phyloP scores from a whole-genome alignment of 2,888 invertebrate genomes.

The Euproctis similis region DNA sequence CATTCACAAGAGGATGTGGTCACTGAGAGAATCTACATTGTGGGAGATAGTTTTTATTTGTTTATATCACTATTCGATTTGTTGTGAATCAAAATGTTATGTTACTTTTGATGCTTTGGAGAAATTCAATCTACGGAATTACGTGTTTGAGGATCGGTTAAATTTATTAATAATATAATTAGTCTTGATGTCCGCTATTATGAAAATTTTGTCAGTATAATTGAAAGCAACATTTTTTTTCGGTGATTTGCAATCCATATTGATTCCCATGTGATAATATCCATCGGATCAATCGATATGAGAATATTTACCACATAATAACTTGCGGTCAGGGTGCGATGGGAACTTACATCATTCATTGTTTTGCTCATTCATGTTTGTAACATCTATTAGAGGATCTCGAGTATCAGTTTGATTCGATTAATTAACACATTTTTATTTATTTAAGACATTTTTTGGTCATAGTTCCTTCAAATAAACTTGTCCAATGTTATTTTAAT shows the following conservation, averaged over 20 bases:
- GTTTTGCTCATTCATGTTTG: conserved; percentile 13
- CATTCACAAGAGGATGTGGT: conserved; percentile 45
- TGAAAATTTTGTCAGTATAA: too few species aligned
- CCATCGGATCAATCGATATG: conserved; percentile 13
- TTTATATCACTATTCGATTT: not conserved
- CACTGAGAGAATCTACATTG: conserved; percentile 8
- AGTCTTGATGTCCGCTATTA: too few species aligned
- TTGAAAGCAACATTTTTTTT: not conserved
- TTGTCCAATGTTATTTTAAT: too few species aligned
- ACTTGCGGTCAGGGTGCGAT: conserved; percentile 22
- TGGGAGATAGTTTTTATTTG: conserved; percentile 3
- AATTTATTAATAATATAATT: too few species aligned
- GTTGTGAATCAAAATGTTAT: too few species aligned
- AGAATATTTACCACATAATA: conserved; percentile 26
- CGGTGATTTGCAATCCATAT: conserved; percentile 1
- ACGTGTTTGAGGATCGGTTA: too few species aligned
- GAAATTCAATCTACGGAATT: too few species aligned
- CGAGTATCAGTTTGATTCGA: too few species aligned
- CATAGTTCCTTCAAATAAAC: too few species aligned
- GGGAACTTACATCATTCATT: conserved; percentile 16
- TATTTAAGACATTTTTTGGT: too few species aligned
- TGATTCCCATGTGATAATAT: conserved; percentile 19
- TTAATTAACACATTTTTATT: too few species aligned
- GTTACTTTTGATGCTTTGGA: too few species aligned
- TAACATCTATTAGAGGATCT: not conserved